A percentile compares a stretch with the other conserved stretches of the same genome.
Evolutionary conservation across 2,888 invertebrate genomes (phyloP).

Genomic region (Urechis unicinctus): DNA sequence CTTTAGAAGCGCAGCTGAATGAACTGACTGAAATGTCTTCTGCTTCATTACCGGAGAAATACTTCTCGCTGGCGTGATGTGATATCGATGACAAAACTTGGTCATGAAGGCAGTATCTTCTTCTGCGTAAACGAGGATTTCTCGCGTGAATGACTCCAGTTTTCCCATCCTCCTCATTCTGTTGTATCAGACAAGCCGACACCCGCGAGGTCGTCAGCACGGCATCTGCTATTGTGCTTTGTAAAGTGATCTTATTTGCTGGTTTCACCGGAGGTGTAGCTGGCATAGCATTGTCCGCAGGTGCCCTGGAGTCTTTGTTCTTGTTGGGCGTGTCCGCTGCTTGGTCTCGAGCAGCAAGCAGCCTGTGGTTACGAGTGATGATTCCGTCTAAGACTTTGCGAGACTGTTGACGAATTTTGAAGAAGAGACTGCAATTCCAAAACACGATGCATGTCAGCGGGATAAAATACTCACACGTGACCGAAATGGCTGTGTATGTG

Average conservation of each 20-base stretch:
- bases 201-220: not conserved
- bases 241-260: not conserved
- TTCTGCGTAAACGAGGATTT: not conserved
- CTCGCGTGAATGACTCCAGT: not conserved
- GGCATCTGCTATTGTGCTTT: too few relatives aligned
- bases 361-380: too few relatives aligned
- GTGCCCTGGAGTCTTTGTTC: not conserved
- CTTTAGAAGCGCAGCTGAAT: not conserved
- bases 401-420: not conserved
- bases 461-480: constrained; percentile 25
- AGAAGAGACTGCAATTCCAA: constrained; percentile 13
- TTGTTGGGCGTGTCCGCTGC: too few relatives aligned
- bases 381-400: not conserved
- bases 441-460: constrained; percentile 25
- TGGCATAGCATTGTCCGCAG: not conserved
- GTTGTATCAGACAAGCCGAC: not conserved
- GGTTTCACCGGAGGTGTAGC: not conserved
- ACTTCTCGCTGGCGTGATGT: too few relatives aligned
- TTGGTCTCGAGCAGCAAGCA: too few relatives aligned
- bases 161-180: not conserved
- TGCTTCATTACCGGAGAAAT: not conserved
- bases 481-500: constrained; percentile 22
- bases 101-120: not conserved
- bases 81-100: too few relatives aligned
- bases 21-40: not conserved